Conservation (phyloP, 2,113 vertebrate species). For the Rhinolophus ferrumequinum region DNA sequence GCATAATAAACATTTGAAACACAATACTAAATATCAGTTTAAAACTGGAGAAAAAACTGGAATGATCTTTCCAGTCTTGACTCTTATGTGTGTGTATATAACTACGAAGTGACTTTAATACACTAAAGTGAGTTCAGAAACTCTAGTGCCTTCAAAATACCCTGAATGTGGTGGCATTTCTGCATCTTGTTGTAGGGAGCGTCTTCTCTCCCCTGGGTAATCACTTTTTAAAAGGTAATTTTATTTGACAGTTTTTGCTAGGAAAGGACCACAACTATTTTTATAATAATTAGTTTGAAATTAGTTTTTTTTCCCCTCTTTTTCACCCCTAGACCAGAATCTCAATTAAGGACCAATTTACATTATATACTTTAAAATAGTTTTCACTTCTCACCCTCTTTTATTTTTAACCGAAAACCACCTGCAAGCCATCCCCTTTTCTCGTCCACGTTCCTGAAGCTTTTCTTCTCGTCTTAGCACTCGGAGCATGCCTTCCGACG, state of each 20-base stretch:
- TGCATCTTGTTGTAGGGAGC: background rate
- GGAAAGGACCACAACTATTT: background rate
- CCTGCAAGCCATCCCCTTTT: background rate
- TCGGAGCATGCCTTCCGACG: slow-evolving; percentile 93
- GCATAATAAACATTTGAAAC: background rate
- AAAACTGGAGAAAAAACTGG: background rate
- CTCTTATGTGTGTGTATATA: background rate
- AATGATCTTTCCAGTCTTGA: background rate
- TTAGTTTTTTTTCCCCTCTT: background rate
- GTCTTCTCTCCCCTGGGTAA: background rate
- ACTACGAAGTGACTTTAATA: background rate
- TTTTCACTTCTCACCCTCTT: background rate
- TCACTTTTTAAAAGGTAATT: background rate
- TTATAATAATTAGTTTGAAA: background rate
- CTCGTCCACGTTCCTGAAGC: slow-evolving; percentile 85
- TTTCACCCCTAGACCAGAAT: background rate
- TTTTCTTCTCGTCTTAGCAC: slow-evolving; percentile 92
- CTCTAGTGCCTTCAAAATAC: rapidly evolving
- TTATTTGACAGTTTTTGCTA: background rate
- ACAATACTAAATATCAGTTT: background rate
- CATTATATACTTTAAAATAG: background rate
- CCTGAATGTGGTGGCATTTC: slow-evolving; percentile 81
- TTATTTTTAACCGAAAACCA: slow-evolving; percentile 28
- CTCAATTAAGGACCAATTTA: background rate
- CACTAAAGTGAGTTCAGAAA: background rate